Percentiles rank a stretch among this genome's conserved stretches.
These are phyloP conservation scores for Habrosyne pyritoides DNA, from an alignment of 2,888 invertebrate species.

Conservation along the genomic window DNA sequence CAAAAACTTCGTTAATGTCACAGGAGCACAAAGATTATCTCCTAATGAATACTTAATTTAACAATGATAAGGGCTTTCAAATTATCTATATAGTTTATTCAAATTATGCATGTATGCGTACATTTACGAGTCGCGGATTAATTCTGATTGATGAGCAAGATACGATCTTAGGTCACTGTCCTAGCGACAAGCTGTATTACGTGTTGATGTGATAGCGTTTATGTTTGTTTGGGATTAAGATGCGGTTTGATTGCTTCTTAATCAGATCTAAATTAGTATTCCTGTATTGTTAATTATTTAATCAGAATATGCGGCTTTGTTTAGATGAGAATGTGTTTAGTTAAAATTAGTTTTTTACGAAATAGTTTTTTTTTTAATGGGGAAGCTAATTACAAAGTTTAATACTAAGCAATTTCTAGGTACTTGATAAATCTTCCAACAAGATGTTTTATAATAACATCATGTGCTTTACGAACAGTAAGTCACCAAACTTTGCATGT, in stretches of 20 bases:
- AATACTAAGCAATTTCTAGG: too few relatives aligned
- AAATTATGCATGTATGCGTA: constrained; percentile 25
- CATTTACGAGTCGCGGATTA: constrained; percentile 46
- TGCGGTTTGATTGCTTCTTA: background rate
- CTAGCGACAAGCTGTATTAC: constrained; percentile 24
- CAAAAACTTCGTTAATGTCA: background rate
- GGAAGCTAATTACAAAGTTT: too few relatives aligned
- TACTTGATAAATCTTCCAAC: too few relatives aligned
- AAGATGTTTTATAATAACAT: too few relatives aligned
- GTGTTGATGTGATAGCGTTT: constrained; percentile 5
- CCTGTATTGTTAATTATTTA: background rate
- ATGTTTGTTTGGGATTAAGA: background rate
- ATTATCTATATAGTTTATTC: constrained; percentile 2
- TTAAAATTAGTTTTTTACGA: too few relatives aligned
- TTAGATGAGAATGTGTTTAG: background rate
- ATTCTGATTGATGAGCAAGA: constrained; percentile 58
- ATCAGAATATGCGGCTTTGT: background rate
- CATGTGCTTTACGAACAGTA: too few relatives aligned
- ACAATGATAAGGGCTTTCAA: background rate
- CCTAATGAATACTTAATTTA: background rate
- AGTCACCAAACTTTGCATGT: too few relatives aligned
- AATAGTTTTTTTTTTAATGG: too few relatives aligned
- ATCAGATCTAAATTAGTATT: background rate
- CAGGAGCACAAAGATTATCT: background rate
- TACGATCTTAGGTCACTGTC: constrained; percentile 46